Percentiles rank a stretch among this genome's conserved stretches.
phyloP scores from a whole-genome alignment of 1,140 invertebrate genomes.

The Venturia canescens region DNA sequence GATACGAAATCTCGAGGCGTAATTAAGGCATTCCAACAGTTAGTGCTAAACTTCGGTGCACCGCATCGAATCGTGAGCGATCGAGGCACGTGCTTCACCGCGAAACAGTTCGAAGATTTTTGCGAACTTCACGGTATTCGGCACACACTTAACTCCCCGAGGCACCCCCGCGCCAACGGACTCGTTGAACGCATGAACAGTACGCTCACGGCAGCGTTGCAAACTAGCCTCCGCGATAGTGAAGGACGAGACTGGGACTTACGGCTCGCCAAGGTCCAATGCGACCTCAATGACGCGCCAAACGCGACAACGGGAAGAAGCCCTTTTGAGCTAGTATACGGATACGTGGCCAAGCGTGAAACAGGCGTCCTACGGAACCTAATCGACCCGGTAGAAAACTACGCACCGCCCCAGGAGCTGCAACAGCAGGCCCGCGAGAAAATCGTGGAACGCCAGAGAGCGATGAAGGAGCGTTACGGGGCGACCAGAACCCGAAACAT shows the following conservation, averaged over 20 bases:
- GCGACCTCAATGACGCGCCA: conserved; percentile 13
- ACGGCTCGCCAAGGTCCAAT: not conserved
- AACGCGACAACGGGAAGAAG: conserved; percentile 3
- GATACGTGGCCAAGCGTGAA: not conserved
- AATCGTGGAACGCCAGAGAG: not conserved
- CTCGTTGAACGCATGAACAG: conserved; percentile 29
- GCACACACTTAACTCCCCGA: conserved; percentile 25
- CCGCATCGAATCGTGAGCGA: conserved; percentile 55
- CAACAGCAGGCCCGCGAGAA: no score
- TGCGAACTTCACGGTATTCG: conserved; percentile 20
- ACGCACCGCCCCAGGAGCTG: not conserved
- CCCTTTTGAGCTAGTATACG: conserved; percentile 5
- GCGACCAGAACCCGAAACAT: not conserved
- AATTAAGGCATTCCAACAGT: not conserved
- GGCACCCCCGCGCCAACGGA: conserved; percentile 31
- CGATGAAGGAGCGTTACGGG: conserved; percentile 1
- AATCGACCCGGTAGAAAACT: not conserved
- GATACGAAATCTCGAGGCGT: conserved; percentile 32
- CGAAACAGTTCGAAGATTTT: conserved; percentile 27
- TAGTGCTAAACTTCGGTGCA: conserved; percentile 17
- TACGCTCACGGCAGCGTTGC: not conserved
- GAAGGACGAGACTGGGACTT: conserved; percentile 22
- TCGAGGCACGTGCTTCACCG: conserved; percentile 55
- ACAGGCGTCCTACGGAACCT: not conserved
- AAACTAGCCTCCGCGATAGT: not conserved